A percentile compares a stretch with the other conserved stretches of the same genome.
Evolutionary conservation across 2,113 vertebrate species (phyloP).

Genomic region (Gallinago media): DNA sequence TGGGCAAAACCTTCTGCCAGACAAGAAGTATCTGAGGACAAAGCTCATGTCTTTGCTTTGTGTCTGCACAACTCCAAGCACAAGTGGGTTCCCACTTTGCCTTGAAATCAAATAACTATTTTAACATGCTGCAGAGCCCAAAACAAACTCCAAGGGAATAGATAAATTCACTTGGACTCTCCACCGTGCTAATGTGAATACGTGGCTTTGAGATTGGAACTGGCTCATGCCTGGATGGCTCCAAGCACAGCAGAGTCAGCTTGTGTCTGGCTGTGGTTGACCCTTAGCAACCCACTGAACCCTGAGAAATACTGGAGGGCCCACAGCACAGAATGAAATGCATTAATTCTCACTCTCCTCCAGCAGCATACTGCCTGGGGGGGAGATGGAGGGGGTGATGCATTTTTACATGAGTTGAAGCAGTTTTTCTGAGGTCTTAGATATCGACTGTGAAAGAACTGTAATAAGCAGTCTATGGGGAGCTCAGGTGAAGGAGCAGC

Average conservation of each 20-base stretch:
- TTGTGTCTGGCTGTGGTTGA: constrained; percentile 61
- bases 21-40: background rate
- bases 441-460: background rate
- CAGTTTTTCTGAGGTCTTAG: background rate
- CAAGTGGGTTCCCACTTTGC: background rate
- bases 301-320: constrained; percentile 63
- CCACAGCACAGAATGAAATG: constrained; percentile 1
- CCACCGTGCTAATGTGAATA: constrained; percentile 31
- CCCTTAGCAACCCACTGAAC: constrained; percentile 63
- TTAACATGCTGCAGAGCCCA: background rate
- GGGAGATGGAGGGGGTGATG: background rate
- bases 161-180: constrained; percentile 43
- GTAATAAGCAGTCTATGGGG: background rate
- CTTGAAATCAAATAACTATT: constrained; percentile 26
- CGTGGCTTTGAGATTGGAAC: constrained; percentile 43
- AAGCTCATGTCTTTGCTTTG: background rate
- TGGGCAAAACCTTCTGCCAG: constrained; percentile 21
- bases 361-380: background rate
- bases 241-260: constrained; percentile 45
- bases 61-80: background rate
- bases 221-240: constrained; percentile 51
- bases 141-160: constrained; percentile 20
- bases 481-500: background rate
- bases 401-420: background rate
- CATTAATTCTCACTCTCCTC: constrained; percentile 42